Evolutionary conservation across 2,888 invertebrate genomes (phyloP), one percentile per base, ranked within the genome.

Genomic region (Strigamia crassipes): DNA sequence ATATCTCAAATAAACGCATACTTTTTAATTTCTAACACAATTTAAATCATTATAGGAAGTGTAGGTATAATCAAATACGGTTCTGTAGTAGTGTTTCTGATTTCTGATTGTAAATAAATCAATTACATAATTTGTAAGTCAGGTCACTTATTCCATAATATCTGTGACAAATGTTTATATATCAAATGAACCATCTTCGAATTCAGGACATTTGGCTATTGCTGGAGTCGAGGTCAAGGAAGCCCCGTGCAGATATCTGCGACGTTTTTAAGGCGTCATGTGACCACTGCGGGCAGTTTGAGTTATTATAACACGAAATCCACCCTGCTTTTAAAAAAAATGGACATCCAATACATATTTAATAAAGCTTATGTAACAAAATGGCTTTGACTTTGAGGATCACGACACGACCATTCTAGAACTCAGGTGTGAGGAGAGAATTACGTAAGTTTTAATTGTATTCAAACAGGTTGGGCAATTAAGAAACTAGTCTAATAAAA

Each of bases 41-140:
- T 38, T 38, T 38, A 38, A 46, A 4, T 46, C 46, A 46, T 46
- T 46, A 46, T n/a, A 46, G n/a, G 46, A 46, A 46, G 15, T 42
- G 15, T 46, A 46, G 5, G n/a, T 46, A 46, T 56, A 56, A 56
- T 18, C 56, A 56, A 56, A 9, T 18, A 18, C 56, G 56, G 56
- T 56, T 21, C n/a, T 56, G 56, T 56, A 21, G 18, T 56, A 56
- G 18, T 21, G 18, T 56, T 56, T 56, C 38, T 56, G 56, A n/a
- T n/a, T 56, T 56, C 38, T 56, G 56, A n/a, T n/a, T 56, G 56
- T 56, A 56, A 56, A 18, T 56, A 56, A 56, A 56, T 18, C 46
- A 46, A 13, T 46, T 46, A 46, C 9, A 9, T 56, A 18, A 56
- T 56, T 56, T 18, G 18, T 18, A 56, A 56, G 18, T 56, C 56